These are phyloP conservation scores for Phragmatobia fuliginosa DNA, from an alignment of 2,888 invertebrate genomes.

Conservation along the genomic window DNA sequence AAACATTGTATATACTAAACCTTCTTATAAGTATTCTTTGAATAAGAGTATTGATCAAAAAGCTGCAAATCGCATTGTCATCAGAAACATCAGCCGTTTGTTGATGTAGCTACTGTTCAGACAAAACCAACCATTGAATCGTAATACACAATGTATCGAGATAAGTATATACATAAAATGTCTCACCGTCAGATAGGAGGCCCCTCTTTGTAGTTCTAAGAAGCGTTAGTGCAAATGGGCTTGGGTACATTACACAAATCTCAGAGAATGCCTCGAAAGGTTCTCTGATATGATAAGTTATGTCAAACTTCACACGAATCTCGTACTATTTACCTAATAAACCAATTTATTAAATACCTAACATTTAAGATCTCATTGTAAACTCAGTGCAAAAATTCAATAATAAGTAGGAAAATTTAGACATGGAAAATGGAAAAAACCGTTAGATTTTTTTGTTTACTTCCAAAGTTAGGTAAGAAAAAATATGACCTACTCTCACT, in stretches of 20 bases:
- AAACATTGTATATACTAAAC: not conserved
- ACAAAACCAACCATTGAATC: not conserved
- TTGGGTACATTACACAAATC: not conserved
- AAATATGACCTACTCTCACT: not conserved
- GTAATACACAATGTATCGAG: not conserved
- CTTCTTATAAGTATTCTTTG: not conserved
- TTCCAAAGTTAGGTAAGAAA: not conserved
- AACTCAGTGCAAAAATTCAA: not conserved
- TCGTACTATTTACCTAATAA: not conserved
- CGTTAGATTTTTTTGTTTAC: not conserved
- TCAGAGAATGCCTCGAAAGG: not conserved
- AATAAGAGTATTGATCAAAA: not conserved
- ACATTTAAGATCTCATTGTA: no score
- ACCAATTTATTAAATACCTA: no score
- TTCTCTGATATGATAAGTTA: not conserved
- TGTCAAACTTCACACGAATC: not conserved
- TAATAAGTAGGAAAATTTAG: not conserved
- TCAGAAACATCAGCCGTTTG: not conserved
- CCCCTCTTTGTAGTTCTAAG: not conserved
- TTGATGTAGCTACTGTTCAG: not conserved
- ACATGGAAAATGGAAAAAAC: not conserved
- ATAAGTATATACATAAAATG: constrained; percentile 1
- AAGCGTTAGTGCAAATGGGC: not conserved
- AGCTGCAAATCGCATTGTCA: not conserved
- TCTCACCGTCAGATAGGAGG: not conserved